These are phyloP conservation scores for Epizoanthus rinbou DNA, from an alignment of 92 coral and sea anemone species.

Conservation along the genomic window DNA sequence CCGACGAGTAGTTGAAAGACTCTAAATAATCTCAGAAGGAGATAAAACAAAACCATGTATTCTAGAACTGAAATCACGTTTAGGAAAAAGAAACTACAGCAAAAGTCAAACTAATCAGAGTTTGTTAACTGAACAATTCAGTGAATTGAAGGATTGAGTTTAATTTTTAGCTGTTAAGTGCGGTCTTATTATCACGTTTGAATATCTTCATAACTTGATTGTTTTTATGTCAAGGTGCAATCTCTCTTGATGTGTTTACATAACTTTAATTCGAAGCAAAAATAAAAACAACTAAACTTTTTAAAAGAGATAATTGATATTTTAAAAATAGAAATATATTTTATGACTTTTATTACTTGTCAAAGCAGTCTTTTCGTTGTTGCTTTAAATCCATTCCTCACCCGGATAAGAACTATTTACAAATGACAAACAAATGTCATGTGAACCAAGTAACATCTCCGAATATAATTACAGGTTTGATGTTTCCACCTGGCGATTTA, in stretches of 20 bases:
- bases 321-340: neutral
- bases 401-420: neutral
- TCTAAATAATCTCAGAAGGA: too few relatives aligned
- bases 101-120: neutral
- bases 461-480: neutral
- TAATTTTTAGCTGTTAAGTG: neutral
- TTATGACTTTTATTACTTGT: neutral
- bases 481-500: slow-evolving; percentile 9
- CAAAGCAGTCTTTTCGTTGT: neutral
- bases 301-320: slow-evolving; percentile 29
- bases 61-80: too few relatives aligned
- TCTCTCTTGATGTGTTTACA: slow-evolving; percentile 21
- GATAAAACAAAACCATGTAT: too few relatives aligned
- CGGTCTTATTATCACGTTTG: neutral
- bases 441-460: neutral
- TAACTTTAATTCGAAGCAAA: slow-evolving; percentile 18
- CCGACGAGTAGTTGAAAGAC: too few relatives aligned
- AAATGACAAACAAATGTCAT: slow-evolving; percentile 4
- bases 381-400: neutral
- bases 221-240: slow-evolving; percentile 17
- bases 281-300: slow-evolving; percentile 33
- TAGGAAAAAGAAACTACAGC: neutral
- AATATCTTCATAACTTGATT: neutral
- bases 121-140: neutral
- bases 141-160: neutral